These are phyloP conservation scores for Picus viridis DNA, from an alignment of 2,797 vertebrate species.

Conservation along the genomic window DNA sequence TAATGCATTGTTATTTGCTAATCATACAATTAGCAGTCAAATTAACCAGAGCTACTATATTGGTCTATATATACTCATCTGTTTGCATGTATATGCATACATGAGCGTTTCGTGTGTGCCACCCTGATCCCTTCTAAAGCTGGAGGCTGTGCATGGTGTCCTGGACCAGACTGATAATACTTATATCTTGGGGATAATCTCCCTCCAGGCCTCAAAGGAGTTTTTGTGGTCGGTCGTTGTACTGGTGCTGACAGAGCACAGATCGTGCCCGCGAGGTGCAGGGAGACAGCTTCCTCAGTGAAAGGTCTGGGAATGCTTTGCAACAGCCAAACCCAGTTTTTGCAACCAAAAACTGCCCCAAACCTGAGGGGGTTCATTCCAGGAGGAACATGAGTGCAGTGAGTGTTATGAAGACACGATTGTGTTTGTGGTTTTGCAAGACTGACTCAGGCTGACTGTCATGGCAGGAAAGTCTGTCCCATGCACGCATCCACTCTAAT, in stretches of 20 bases:
- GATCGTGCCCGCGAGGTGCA: neutral
- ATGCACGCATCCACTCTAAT: neutral
- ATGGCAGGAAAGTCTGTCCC: neutral
- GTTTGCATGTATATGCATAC: too few species aligned
- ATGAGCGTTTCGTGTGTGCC: neutral
- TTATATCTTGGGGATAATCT: neutral
- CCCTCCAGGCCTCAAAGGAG: neutral
- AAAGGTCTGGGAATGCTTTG: neutral
- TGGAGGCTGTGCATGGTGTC: neutral
- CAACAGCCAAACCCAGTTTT: neutral
- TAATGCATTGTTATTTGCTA: neutral
- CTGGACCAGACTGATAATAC: neutral
- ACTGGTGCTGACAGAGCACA: neutral
- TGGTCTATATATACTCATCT: neutral
- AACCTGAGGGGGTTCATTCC: neutral
- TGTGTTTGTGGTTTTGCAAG: neutral
- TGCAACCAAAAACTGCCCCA: neutral
- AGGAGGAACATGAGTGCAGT: rapidly evolving
- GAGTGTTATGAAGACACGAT: rapidly evolving
- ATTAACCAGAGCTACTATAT: neutral
- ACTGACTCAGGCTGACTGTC: rapidly evolving
- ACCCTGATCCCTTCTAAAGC: neutral
- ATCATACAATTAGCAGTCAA: neutral
- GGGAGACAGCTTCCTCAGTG: neutral
- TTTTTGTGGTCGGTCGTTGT: neutral